These are phyloP conservation scores for Macropus fuliginosus DNA, from an alignment of 2,797 vertebrate species.

Conservation along the genomic window DNA sequence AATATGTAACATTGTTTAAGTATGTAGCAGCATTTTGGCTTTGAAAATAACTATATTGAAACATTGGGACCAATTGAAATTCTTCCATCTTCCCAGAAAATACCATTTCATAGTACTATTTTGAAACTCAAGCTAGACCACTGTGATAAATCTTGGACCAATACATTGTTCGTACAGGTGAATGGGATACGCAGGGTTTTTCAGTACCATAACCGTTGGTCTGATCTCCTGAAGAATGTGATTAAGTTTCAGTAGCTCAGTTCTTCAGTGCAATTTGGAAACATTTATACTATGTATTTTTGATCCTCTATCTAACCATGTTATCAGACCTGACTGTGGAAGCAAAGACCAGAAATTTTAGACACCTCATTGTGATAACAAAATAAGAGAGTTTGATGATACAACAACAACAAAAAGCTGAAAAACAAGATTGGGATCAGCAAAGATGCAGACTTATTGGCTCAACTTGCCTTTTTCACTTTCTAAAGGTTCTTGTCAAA, in stretches of 20 bases:
- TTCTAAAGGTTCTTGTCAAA: slow-evolving; percentile 60
- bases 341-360: slow-evolving; percentile 63
- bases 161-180: slow-evolving; percentile 50
- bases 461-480: slow-evolving; percentile 42
- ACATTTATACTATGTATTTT: slow-evolving; percentile 65
- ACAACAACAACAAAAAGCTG: slow-evolving; percentile 55
- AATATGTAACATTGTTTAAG: slow-evolving; percentile 19
- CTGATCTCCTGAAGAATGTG: slow-evolving; percentile 49
- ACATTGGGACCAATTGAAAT: background rate
- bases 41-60: slow-evolving; percentile 42
- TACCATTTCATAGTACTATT: background rate
- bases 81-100: background rate
- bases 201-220: slow-evolving; percentile 57
- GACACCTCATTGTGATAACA: slow-evolving; percentile 48
- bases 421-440: slow-evolving; percentile 66
- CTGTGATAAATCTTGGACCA: background rate
- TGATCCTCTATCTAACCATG: slow-evolving; percentile 69
- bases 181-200: slow-evolving; percentile 9
- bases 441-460: slow-evolving; percentile 23
- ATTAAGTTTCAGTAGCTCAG: slow-evolving; percentile 49
- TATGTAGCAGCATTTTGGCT: background rate
- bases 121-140: slow-evolving; percentile 53
- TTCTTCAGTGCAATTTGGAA: slow-evolving; percentile 49
- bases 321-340: slow-evolving; percentile 61
- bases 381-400: slow-evolving; percentile 56